Evolutionary conservation across 2,797 vertebrate genomes (phyloP).

Genomic region (Otus scops): DNA sequence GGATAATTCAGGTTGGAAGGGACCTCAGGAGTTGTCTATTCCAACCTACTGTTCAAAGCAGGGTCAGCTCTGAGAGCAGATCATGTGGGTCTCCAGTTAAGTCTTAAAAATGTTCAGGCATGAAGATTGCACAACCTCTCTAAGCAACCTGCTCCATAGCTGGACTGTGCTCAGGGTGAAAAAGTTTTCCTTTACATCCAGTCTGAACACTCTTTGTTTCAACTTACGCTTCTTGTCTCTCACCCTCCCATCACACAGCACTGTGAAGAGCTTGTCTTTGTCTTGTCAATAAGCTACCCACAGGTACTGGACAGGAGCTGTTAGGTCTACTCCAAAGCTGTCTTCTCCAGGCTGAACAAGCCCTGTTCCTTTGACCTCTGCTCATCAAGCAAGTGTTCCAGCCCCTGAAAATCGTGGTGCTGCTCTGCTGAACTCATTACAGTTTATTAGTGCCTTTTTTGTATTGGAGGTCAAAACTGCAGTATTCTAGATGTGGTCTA

Average conservation of each 20-base stretch:
- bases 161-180: not conserved
- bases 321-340: not conserved
- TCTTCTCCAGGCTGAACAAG: not conserved
- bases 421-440: not conserved
- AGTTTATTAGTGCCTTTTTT: not conserved
- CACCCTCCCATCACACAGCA: not conserved
- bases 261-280: not conserved
- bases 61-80: not conserved
- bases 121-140: not conserved
- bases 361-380: not conserved
- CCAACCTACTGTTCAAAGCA: not conserved
- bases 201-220: not conserved
- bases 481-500: not conserved
- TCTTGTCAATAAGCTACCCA: not conserved
- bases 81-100: not conserved
- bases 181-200: not conserved
- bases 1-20: not conserved
- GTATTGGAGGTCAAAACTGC: not conserved
- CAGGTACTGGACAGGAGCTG: fast-evolving
- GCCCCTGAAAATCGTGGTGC: not conserved
- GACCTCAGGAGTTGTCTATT: not conserved
- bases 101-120: not conserved
- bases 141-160: not conserved
- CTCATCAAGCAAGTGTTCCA: not conserved
- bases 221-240: not conserved